phyloP scores from a whole-genome alignment of 2,113 vertebrate genomes.

The Gavia stellata region DNA sequence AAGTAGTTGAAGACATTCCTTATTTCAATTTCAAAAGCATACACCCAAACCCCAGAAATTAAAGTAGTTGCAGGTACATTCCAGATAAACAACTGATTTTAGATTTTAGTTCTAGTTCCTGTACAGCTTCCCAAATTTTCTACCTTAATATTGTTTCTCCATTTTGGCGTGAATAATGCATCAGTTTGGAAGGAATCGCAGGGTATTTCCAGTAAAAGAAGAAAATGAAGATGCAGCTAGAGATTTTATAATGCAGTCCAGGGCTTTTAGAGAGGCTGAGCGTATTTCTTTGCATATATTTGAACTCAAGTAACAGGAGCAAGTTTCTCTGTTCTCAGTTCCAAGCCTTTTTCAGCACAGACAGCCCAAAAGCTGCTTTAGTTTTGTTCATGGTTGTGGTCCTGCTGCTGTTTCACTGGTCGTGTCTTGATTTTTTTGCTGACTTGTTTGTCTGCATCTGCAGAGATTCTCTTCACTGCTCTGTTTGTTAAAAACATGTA shows the following conservation, averaged over 20 bases:
- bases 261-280: not conserved
- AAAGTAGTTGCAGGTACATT: not conserved
- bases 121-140: not conserved
- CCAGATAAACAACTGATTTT: not conserved
- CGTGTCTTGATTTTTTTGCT: not conserved
- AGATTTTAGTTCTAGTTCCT: not conserved
- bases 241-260: not conserved
- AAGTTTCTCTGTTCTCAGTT: not conserved
- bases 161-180: not conserved
- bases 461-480: not conserved
- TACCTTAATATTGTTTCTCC: not conserved
- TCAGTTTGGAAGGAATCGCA: not conserved
- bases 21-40: not conserved
- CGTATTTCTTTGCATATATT: not conserved
- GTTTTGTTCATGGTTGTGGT: not conserved
- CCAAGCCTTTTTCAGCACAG: not conserved
- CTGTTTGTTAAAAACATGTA: not conserved
- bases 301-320: not conserved
- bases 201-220: not conserved
- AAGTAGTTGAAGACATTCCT: not conserved
- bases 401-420: not conserved
- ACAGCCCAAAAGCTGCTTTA: not conserved
- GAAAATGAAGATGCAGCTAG: not conserved
- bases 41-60: not conserved
- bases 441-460: not conserved